Base-by-base conservation (phyloP, 2,113 vertebrate species). In the Pelobates fuscus region DNA sequence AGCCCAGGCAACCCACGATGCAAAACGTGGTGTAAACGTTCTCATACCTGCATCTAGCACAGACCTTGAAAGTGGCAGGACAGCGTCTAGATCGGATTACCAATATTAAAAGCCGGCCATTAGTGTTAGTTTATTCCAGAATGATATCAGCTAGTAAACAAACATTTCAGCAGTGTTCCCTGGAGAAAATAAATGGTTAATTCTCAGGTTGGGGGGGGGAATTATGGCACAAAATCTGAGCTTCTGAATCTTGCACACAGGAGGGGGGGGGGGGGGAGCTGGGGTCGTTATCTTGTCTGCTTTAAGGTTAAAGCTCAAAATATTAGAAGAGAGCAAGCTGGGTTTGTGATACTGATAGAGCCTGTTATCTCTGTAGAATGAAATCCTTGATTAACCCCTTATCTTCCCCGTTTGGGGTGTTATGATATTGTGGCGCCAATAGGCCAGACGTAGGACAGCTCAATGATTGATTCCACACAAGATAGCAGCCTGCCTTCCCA, bases 381-480 rank as follows among this genome's bases (percentile, higher is more conserved):
- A 89, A 92, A 88, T 87, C 89, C 90, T 85, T 88, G 90, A 91
- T 92, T 93, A 92, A 93, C 89, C 89, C 92, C 55, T 92, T 91
- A 91, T 91, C 92, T 90, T 84, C 90, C 89, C 86, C 80, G 91
- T 92, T 88, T 89, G 88, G 89, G 87, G 82, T 94, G 97, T 96
- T 98, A 95, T 98, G 86, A 65, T 68, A 80, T 77, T 67, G 80
- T 94, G 96, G 96, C 97, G 96, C 96, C 97, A 85, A 92, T 88
- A 91, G 96, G 94, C 94, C 94, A 95, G 95, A 98, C 94, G 92
- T 91, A 89, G 66, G 92, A 83, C 90, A 89, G 88, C 91, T 85
- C 89, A 92, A 94, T 98, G 96, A 97, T 99, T 97, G 97, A 98
- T 99, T 98, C 87, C 94, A 90, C 84, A 77, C 89, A 10, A 95